Base-by-base conservation (phyloP, 2,113 vertebrate species). In the Stomatorhinus ivindoensis region DNA sequence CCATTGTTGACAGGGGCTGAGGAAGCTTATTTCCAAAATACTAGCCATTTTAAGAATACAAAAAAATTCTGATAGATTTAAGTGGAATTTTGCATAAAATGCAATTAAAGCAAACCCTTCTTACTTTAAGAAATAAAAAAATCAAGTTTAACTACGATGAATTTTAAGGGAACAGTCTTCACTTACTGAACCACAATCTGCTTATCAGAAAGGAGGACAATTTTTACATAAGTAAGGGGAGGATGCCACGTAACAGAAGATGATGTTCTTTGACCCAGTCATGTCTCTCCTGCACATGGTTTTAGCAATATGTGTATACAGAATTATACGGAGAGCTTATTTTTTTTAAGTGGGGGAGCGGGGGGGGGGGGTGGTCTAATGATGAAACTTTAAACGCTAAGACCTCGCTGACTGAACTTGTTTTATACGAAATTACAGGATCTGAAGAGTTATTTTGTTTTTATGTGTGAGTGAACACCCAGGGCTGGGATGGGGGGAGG, bases 371-470 rank as follows among this genome's bases (percentile, higher is more conserved):
- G 0, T 1, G 35, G 17, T 42, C 31, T 80, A 17, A 80, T 42
- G 17, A 42, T 80, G 1, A 84, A 84, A n/a, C 8, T 44, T 47
- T 47, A 11, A 24, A 46, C 8, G 44, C 39, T 24, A 47, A 47
- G 82, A 84, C 19, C 15, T 42, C 21, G 42, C 17, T 46, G 76
- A 82, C 73, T 82, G 42, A 82, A 82, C 76, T 27, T 19, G 39
- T 42, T 31, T 47, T 91, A 90, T 94, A 94, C 93, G 92, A 94
- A 93, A 93, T 94, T 94, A 94, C 93, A 91, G 93, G 93, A 95
- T 94, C 92, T 93, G 89, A 91, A 42, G 87, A 92, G 90, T 91
- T 94, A 92, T 93, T 53, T 35, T 93, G 92, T 95, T 92, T 94
- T 92, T 91, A 87, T 92, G 92, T 94, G 93, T 94, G 94, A 94